A percentile compares a stretch with the other conserved stretches of the same genome.
phyloP scores from a whole-genome alignment of 2,113 vertebrate species.

The Tragulus kanchil region DNA sequence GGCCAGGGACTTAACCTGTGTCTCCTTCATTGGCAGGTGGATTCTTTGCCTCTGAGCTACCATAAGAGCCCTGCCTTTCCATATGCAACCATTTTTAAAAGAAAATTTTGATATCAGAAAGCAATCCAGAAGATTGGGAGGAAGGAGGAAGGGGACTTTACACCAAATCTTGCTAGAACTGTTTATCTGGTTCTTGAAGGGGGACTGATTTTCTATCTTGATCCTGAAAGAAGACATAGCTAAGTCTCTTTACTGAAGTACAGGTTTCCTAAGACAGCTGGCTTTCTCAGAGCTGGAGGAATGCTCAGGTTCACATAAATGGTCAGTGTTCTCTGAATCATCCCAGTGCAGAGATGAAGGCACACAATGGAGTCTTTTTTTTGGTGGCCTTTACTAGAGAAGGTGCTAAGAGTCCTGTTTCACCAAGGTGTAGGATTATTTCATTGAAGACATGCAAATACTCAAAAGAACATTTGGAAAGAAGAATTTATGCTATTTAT shows the following conservation, averaged over 20 bases:
- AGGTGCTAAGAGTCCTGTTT: neutral
- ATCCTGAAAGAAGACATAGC: neutral
- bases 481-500: neutral
- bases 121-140: neutral
- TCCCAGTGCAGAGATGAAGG: neutral
- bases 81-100: neutral
- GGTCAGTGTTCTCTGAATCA: neutral
- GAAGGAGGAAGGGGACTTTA: too few relatives aligned
- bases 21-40: neutral
- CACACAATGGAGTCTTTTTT: neutral
- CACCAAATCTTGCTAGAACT: neutral
- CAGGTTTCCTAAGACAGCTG: neutral
- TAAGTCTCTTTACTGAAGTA: neutral
- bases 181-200: neutral
- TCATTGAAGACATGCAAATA: neutral
- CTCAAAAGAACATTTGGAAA: conserved; percentile 14
- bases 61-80: neutral
- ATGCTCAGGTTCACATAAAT: neutral
- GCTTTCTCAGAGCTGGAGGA: neutral
- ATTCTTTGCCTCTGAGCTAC: neutral
- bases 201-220: neutral
- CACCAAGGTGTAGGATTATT: neutral
- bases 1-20: neutral
- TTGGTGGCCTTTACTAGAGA: neutral
- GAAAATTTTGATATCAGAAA: neutral